Evolutionary conservation across 2,888 invertebrate species (phyloP).

Genomic region (Papilio demoleus): DNA sequence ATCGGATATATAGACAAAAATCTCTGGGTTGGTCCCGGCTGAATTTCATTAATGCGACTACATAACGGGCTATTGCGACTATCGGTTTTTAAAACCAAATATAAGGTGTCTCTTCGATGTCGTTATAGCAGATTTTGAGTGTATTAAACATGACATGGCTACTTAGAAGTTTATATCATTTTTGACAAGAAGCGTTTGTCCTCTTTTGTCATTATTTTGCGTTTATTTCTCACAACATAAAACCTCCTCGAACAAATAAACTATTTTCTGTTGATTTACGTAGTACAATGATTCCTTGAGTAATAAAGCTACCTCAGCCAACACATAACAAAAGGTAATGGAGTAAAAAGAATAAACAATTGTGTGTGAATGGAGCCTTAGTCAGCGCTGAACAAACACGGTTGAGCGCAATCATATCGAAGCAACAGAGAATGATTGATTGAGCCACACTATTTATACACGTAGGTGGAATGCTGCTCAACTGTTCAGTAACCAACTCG

Average conservation of each 20-base stretch:
- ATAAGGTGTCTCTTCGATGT: no score
- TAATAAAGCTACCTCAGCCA: slow-evolving; percentile 2
- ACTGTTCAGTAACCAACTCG: slow-evolving; percentile 11
- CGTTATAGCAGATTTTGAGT: no score
- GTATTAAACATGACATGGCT: no score
- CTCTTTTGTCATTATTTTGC: no score
- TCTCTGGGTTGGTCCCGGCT: no score
- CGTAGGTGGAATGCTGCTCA: slow-evolving; percentile 24
- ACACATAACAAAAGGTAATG: slow-evolving; percentile 17
- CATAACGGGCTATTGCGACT: no score
- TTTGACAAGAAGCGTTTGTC: no score
- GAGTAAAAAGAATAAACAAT: slow-evolving; percentile 33
- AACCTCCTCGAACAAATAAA: not conserved
- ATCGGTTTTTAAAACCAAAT: no score
- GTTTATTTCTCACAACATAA: no score
- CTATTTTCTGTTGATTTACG: not conserved
- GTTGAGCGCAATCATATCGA: slow-evolving; percentile 30
- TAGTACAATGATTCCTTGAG: slow-evolving; percentile 6
- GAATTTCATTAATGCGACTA: no score
- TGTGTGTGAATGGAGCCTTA: slow-evolving; percentile 26
- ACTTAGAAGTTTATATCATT: no score
- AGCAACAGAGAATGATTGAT: slow-evolving; percentile 35
- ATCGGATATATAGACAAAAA: no score
- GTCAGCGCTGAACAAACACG: slow-evolving; percentile 29
- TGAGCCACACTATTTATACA: slow-evolving; percentile 32